Base-by-base conservation (phyloP, 1,140 invertebrate species). In the Kradibia gibbosae region DNA sequence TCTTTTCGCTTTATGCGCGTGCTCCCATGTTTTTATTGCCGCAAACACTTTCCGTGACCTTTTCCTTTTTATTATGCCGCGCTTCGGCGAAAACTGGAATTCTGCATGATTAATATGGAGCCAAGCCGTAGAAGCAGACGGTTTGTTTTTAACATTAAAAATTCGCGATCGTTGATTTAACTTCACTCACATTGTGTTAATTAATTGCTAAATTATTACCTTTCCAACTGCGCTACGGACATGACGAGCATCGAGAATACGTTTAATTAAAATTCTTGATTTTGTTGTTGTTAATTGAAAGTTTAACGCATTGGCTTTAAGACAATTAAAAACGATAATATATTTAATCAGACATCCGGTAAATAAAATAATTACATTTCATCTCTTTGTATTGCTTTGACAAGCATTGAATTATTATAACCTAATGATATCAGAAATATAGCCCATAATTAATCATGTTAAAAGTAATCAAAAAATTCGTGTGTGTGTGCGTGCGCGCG, bases 101-200 rank as follows among this genome's bases (percentile, higher is more conserved):
- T 39, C 39, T 36, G 67, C 50, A 71, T 79, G 77, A 79, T 71
- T 78, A 79, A 57, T 57, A 42, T 60, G 50, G n/a, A 71, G 77
- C 15, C 15, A 31, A 39, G 62, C 39, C 62, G 31, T 20, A 67
- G 62, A 11, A 65, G 31, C 15, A 28, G 25, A 34, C 62, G 34
- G 62, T 67, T 67, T 28, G 34, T 67, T 67, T 28, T 74, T 74
- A 36, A 34, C 48, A 7, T 15, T 20, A 3, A 13, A 34, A 50
- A 65, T 65, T 65, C 42, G 20, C 10, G 42, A 65, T 65, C 39
- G 25, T 65, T 77, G 60, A 77, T 77, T 65, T 65, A 65, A 62
- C 39, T 73, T 73, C 55, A 17, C 73, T 55, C 67, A 50, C 28
- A 76, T 48, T 39, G 78, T 36, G 74, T 79, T 79, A 77, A 80